Conservation (phyloP, 2,797 vertebrate genomes). For the Chelonia mydas region DNA sequence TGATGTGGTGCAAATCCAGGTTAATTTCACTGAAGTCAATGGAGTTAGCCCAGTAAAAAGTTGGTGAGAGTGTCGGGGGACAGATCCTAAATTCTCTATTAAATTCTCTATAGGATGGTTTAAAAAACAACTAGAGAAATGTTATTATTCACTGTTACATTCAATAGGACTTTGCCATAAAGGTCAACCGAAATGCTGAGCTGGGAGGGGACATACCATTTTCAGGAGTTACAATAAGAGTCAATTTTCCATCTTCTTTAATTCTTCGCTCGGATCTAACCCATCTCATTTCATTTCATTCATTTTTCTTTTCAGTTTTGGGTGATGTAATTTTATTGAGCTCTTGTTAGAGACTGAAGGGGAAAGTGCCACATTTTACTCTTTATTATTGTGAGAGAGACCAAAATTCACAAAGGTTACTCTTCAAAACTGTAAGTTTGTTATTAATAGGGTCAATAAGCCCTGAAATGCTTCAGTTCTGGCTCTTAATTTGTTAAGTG, state of each 20-base stretch:
- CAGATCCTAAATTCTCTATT: constrained; percentile 53
- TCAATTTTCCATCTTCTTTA: constrained; percentile 14
- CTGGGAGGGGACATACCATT: constrained; percentile 18
- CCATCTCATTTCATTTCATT: background rate
- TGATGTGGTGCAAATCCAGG: background rate
- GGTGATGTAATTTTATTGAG: constrained; percentile 2
- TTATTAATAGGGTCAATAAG: constrained; percentile 60
- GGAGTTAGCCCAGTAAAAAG: constrained; percentile 30
- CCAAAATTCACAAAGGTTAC: background rate
- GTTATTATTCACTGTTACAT: constrained; percentile 33
- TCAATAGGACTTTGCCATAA: constrained; percentile 13
- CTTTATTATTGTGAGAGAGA: constrained; percentile 27
- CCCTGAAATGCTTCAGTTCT: constrained; percentile 51
- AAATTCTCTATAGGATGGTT: constrained; percentile 15
- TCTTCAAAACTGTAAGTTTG: constrained; percentile 34
- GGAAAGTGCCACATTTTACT: background rate
- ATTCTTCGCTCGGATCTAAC: background rate
- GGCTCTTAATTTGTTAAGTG: constrained; percentile 59
- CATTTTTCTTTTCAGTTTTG: background rate
- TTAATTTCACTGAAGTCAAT: background rate
- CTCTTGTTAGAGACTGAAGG: constrained; percentile 12
- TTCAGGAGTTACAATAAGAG: constrained; percentile 13
- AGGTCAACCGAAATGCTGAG: background rate
- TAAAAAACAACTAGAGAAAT: constrained; percentile 27
- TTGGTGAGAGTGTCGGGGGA: background rate